Percentiles rank a stretch among this genome's conserved stretches.
Evolutionary conservation across 2,797 vertebrate species (phyloP).

Genomic region (Novumbra hubbsi): DNA sequence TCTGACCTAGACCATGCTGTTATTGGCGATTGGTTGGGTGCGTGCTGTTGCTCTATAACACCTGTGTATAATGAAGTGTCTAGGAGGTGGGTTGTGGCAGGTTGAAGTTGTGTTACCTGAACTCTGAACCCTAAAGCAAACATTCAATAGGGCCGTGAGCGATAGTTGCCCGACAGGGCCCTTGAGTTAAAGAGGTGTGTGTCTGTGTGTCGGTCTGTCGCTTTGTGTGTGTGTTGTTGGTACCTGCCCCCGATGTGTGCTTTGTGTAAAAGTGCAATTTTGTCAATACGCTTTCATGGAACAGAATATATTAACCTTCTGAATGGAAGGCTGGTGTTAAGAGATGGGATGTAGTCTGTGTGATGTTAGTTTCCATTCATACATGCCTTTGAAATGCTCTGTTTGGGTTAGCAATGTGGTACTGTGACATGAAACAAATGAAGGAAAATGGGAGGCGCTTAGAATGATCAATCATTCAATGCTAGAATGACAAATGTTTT

Average conservation of each 20-base stretch:
- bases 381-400: not conserved
- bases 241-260: constrained; percentile 2
- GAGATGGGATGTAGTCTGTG: not conserved
- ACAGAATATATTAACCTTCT: not conserved
- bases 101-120: constrained; percentile 36
- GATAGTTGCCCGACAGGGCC: constrained; percentile 15
- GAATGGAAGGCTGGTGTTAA: not conserved
- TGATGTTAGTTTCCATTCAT: not conserved
- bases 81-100: constrained; percentile 13
- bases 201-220: not conserved
- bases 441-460: not conserved
- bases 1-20: constrained; percentile 7
- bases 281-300: not conserved
- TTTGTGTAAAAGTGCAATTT: not conserved
- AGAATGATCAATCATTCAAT: not conserved
- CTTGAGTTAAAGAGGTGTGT: constrained; percentile 13
- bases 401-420: not conserved
- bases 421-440: not conserved
- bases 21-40: constrained; percentile 26
- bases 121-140: constrained; percentile 43
- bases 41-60: not conserved
- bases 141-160: constrained; percentile 31
- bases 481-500: too few relatives aligned
- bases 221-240: constrained; percentile 4
- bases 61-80: constrained; percentile 23